A percentile compares a stretch with the other conserved stretches of the same genome.
Evolutionary conservation across 1,140 invertebrate species (phyloP).

Genomic region (Delia radicum): DNA sequence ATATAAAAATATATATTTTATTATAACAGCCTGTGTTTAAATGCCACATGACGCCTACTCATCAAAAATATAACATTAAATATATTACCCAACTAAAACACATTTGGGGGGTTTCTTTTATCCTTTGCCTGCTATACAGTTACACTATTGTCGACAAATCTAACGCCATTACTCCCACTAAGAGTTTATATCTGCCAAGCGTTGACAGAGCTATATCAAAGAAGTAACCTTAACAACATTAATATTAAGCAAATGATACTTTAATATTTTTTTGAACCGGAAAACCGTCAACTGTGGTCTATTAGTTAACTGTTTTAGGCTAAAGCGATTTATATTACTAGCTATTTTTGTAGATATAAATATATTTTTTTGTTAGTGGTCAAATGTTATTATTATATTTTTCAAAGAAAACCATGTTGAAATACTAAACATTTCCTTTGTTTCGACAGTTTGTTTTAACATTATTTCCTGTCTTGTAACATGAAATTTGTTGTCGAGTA

Average conservation of each 20-base stretch:
- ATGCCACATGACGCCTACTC: slow-evolving; percentile 9
- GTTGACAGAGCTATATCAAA: background rate
- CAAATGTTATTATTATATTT: background rate
- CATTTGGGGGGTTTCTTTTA: background rate
- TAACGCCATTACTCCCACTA: background rate
- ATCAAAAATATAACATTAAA: slow-evolving; percentile 13
- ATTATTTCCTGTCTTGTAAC: background rate
- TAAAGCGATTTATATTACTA: background rate
- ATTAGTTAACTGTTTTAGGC: background rate
- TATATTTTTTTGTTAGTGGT: background rate
- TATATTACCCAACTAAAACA: background rate
- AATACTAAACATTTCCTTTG: background rate
- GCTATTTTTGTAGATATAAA: background rate
- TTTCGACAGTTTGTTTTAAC: background rate
- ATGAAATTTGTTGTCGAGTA: background rate
- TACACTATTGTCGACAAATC: background rate
- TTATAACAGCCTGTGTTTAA: background rate
- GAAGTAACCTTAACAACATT: background rate
- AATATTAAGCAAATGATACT: background rate
- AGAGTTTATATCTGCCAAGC: background rate
- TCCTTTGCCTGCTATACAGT: background rate
- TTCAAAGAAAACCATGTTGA: background rate
- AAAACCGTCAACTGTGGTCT: background rate
- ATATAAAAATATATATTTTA: background rate
- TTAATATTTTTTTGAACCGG: background rate